Evolutionary conservation across 2,797 vertebrate species (phyloP).

Genomic region (Heterohyrax brucei): DNA sequence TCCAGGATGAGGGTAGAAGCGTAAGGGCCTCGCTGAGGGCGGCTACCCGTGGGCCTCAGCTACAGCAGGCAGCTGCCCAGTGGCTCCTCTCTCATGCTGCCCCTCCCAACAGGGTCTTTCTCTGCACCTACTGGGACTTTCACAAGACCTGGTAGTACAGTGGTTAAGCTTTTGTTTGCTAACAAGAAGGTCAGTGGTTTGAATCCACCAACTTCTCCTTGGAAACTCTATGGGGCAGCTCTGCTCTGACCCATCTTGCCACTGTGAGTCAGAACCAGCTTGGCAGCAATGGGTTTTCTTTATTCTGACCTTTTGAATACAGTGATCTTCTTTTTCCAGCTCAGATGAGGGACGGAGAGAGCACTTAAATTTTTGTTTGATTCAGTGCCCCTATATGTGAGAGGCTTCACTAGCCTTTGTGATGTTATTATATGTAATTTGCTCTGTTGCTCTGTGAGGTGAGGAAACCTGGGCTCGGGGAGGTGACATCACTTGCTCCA

Average conservation of each 20-base stretch:
- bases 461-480: neutral
- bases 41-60: neutral
- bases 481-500: neutral
- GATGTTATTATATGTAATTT: neutral
- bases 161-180: too few relatives aligned
- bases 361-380: neutral
- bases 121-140: neutral
- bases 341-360: neutral
- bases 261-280: too few relatives aligned
- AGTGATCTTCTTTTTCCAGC: neutral
- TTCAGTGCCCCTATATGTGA: neutral
- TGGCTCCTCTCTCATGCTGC: neutral
- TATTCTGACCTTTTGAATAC: neutral
- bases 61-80: neutral
- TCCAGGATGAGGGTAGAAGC: neutral
- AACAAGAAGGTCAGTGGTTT: too few relatives aligned
- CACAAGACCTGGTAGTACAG: neutral
- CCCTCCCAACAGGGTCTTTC: neutral
- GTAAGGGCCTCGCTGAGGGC: neutral
- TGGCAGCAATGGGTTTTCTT: too few relatives aligned
- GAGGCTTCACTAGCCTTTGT: neutral
- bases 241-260: too few relatives aligned
- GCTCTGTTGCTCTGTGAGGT: slow-evolving; percentile 18
- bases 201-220: too few relatives aligned
- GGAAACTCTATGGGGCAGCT: too few relatives aligned